Evolutionary conservation across 2,113 vertebrate genomes (phyloP), one percentile per base, ranked within the genome.

Genomic region (Calonectris borealis): DNA sequence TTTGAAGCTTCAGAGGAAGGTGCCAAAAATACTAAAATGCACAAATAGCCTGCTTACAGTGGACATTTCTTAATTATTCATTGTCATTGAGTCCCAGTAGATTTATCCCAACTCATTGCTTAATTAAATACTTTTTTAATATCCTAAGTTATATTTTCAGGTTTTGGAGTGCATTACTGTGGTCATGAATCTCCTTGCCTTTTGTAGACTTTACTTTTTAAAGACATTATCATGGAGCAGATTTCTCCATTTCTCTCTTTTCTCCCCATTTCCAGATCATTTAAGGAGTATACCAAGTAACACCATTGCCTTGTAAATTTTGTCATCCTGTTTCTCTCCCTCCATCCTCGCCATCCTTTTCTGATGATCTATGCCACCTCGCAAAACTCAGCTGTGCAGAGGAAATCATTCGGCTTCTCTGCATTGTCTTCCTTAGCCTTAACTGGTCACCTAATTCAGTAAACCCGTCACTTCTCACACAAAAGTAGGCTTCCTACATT

Each of bases 401-500:
- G 93, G 96, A 97, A 96, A 70, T 91, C 18, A 54, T 87, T 93
- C 64, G 62, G 61, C 84, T 80, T 94, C 81, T 94, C n/a, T 90
- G 73, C 73, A 95, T 97, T 96, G 91, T 96, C 54, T 94, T 91
- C 49, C 61, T 91, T 87, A 87, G 76, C 81, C 75, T 85, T 79
- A 68, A 24, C 4, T 61, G 17, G 65, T 93, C 91, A 40, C 66
- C 16, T 84, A 69, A 65, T 64, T 40, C 88, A 93, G 83, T 65
- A 72, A 54, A 65, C n/a, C 78, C 1, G 4, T 93, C 83, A 46
- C 54, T 91, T 87, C 58, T 91, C 36, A 87, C 65, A 84, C 81
- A 94, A 69, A 96, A 88, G 54, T 48, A 57, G 40, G 29, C 82
- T 97, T 96, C 95, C 96, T 96, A 62, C 93, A 95, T 97, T 95